Percentiles rank a stretch among this genome's conserved stretches.
These are phyloP conservation scores for Helarctos malayanus DNA, from an alignment of 2,797 vertebrate species.

Conservation along the genomic window DNA sequence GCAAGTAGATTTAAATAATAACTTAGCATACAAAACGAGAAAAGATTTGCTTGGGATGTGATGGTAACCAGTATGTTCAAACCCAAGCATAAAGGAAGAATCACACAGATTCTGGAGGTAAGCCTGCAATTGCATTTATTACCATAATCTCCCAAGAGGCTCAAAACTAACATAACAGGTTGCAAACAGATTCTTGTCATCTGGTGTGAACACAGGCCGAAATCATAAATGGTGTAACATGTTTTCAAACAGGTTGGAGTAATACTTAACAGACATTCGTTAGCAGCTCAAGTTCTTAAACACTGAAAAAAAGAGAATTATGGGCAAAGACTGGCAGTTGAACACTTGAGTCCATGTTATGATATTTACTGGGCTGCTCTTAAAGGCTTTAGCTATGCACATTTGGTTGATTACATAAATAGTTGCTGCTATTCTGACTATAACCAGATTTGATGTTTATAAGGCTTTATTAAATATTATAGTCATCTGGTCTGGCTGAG, in stretches of 20 bases:
- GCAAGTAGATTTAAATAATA: neutral
- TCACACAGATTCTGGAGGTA: neutral
- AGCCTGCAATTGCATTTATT: neutral
- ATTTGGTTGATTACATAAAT: constrained; percentile 68
- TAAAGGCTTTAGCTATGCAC: constrained; percentile 43
- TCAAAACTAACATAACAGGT: constrained; percentile 61
- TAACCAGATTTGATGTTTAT: constrained; percentile 33
- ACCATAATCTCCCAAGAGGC: constrained; percentile 19
- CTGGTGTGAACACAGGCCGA: constrained; percentile 70
- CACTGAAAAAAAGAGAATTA: constrained; percentile 1
- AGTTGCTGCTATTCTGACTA: constrained; percentile 59
- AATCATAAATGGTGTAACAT: constrained; percentile 62
- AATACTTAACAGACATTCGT: constrained; percentile 65
- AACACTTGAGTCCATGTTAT: constrained; percentile 40
- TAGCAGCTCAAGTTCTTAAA: constrained; percentile 57
- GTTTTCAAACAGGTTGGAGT: constrained; percentile 76
- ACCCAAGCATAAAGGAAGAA: neutral
- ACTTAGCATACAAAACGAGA: neutral
- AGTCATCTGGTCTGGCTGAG: constrained; percentile 33
- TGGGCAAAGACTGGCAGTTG: constrained; percentile 43
- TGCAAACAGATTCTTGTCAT: constrained; percentile 69
- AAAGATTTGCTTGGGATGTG: neutral
- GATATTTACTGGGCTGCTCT: constrained; percentile 51
- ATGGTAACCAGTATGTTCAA: neutral
- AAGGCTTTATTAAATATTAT: constrained; percentile 64